phyloP scores from a whole-genome alignment of 2,888 invertebrate species.

The Reticulitermes lucifugus region DNA sequence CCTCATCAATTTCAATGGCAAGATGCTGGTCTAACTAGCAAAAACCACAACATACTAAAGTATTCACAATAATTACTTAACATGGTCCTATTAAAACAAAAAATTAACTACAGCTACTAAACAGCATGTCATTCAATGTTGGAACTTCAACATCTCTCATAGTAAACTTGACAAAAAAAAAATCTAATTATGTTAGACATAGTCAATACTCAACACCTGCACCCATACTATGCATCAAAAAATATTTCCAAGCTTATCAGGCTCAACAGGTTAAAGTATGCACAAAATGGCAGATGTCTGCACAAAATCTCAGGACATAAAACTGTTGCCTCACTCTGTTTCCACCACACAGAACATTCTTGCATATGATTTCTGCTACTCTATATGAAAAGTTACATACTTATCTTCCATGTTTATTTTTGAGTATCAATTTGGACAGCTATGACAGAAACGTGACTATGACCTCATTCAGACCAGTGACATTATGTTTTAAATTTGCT shows the following conservation, averaged over 20 bases:
- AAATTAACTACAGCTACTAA: background rate
- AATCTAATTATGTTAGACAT: background rate
- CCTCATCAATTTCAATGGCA: conserved; percentile 4
- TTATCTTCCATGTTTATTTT: background rate
- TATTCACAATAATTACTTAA: background rate
- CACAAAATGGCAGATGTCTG: background rate
- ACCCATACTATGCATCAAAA: too few species aligned
- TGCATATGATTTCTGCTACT: background rate
- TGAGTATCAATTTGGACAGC: background rate
- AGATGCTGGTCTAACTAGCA: background rate
- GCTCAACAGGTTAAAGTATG: too few species aligned
- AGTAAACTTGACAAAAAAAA: background rate
- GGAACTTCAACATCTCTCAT: background rate
- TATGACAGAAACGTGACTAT: background rate
- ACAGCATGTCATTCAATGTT: conserved; percentile 29
- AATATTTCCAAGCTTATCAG: too few species aligned
- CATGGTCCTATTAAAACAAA: background rate
- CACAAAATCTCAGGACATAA: background rate
- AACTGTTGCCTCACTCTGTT: background rate
- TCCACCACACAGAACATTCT: background rate
- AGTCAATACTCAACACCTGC: too few species aligned
- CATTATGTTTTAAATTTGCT: background rate
- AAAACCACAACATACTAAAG: conserved; percentile 2
- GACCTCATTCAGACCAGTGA: background rate
- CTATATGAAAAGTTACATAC: background rate